Evolutionary conservation across 2,113 vertebrate genomes (phyloP).

Genomic region (Tetrao urogallus): DNA sequence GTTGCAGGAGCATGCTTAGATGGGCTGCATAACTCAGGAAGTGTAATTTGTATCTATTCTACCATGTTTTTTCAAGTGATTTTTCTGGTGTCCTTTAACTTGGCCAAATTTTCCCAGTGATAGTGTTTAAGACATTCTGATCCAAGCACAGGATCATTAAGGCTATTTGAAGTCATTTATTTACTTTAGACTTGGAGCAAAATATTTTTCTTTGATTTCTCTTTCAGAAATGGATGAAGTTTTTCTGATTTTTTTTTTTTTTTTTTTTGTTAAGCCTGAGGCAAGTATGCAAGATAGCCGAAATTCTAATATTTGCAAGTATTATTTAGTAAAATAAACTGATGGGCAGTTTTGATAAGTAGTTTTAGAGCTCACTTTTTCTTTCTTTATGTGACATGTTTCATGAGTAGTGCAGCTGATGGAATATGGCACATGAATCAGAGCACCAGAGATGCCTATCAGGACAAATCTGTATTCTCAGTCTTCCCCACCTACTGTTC

Average conservation of each 20-base stretch:
- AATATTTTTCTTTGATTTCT: neutral
- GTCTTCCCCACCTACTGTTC: neutral
- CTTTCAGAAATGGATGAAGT: neutral
- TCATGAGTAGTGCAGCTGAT: neutral
- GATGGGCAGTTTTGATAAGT: neutral
- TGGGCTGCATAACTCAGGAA: neutral
- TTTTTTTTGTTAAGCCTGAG: neutral
- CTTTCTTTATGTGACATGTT: neutral
- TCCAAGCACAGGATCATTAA: neutral
- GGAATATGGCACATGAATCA: neutral
- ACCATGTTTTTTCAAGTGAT: neutral
- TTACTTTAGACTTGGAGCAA: neutral
- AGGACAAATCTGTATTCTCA: neutral
- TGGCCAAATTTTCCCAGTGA: neutral
- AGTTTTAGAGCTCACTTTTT: neutral
- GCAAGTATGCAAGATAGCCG: neutral
- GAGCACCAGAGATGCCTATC: neutral
- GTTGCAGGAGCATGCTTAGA: neutral
- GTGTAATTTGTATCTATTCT: neutral
- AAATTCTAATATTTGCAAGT: neutral
- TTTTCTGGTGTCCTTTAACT: neutral
- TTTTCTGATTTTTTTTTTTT: neutral
- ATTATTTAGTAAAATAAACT: neutral
- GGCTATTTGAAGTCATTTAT: neutral
- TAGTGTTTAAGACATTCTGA: neutral